These are phyloP conservation scores for Brachyalestes nurse DNA, from an alignment of 2,797 vertebrate species.

Conservation along the genomic window DNA sequence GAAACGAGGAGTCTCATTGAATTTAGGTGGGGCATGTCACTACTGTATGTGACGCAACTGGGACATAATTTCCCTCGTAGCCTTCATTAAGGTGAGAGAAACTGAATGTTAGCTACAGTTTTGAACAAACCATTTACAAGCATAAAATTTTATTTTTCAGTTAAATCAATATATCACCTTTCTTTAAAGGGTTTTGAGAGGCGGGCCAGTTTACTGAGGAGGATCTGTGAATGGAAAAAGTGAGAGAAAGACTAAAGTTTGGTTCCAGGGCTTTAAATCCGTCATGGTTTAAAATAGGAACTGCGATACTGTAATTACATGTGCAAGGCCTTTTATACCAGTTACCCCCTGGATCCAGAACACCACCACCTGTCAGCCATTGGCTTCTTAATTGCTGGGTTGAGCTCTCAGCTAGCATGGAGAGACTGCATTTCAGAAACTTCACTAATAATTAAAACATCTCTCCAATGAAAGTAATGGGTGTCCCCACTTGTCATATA, in stretches of 20 bases:
- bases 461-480: slow-evolving; percentile 77
- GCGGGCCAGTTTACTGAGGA: not conserved
- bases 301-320: slow-evolving; percentile 56
- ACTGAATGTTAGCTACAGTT: not conserved
- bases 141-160: not conserved
- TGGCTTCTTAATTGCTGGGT: slow-evolving; percentile 80
- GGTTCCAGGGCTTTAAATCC: slow-evolving; percentile 28
- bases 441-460: slow-evolving; percentile 83
- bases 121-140: not conserved
- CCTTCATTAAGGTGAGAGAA: not conserved
- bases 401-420: slow-evolving; percentile 70
- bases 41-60: not conserved
- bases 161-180: not conserved
- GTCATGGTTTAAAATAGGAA: slow-evolving; percentile 38
- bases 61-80: not conserved
- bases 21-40: not conserved
- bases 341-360: slow-evolving; percentile 60
- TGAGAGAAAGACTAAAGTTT: slow-evolving; percentile 32
- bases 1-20: not conserved
- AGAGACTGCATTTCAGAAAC: slow-evolving; percentile 78
- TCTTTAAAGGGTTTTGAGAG: not conserved
- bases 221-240: not conserved
- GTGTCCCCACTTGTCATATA: slow-evolving; percentile 71
- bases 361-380: slow-evolving; percentile 72
- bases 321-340: slow-evolving; percentile 49